These are phyloP conservation scores for Scaptomyza polygonia DNA, from an alignment of 2,888 invertebrate species.

Conservation along the genomic window DNA sequence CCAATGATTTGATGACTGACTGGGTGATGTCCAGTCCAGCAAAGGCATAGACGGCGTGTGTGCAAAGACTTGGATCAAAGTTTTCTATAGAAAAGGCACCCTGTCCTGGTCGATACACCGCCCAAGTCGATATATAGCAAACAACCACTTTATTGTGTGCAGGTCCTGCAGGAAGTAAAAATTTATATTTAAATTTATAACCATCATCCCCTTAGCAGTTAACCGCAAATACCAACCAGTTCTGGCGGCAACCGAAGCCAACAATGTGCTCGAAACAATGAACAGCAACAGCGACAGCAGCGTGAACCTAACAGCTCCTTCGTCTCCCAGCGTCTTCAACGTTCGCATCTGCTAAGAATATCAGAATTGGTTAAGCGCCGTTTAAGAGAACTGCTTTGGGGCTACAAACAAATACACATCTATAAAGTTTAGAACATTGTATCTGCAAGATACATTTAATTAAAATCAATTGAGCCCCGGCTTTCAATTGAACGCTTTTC, in stretches of 20 bases:
- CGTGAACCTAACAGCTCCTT: conserved; percentile 2
- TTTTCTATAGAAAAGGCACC: conserved; percentile 89
- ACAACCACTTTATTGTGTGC: conserved; percentile 90
- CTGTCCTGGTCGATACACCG: conserved; percentile 88
- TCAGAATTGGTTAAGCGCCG: conserved; percentile 17
- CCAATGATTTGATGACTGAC: conserved; percentile 89
- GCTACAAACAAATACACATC: conserved; percentile 2
- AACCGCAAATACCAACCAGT: conserved; percentile 69
- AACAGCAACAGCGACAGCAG: conserved; percentile 44
- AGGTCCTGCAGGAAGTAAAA: conserved; percentile 85
- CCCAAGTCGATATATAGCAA: conserved; percentile 93
- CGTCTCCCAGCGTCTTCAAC: conserved; percentile 1
- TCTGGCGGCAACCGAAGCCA: conserved; percentile 73
- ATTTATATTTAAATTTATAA: neutral
- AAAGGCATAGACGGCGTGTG: conserved; percentile 92
- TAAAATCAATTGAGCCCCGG: conserved; percentile 55
- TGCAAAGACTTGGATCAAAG: conserved; percentile 90
- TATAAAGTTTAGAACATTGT: conserved; percentile 17
- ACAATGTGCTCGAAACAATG: conserved; percentile 57
- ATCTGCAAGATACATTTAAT: conserved; percentile 57
- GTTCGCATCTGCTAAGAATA: conserved; percentile 10
- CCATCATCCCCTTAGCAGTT: conserved; percentile 48
- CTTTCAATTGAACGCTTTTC: conserved; percentile 51
- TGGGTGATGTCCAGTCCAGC: conserved; percentile 89
- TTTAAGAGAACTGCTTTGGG: conserved; percentile 36